Evolutionary conservation across 2,113 vertebrate genomes (phyloP), one percentile per base, ranked within the genome.

Genomic region (Notiomystis cincta): DNA sequence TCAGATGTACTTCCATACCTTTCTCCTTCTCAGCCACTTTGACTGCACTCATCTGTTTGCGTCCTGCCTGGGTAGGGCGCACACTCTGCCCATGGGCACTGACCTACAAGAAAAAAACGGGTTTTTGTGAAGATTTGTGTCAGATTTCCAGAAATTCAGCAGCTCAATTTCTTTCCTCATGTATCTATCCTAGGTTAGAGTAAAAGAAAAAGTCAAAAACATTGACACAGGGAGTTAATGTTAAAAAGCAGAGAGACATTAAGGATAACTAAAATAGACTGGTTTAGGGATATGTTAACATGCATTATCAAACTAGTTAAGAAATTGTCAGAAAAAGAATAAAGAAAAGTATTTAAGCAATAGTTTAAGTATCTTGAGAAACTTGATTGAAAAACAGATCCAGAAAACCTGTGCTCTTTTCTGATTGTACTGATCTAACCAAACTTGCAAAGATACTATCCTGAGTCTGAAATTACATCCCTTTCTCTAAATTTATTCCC

Each of bases 11-110:
- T 80, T 75, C 56, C 96, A 71, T 96, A 98, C 98, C 98, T 98
- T 97, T 98, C 50, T 95, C 96, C 80, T 97, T 98, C 35, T 94
- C 93, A 72, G 75, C n/a, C 4, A 15, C 45, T 91, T 97, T 98
- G 56, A 76, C 94, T 58, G 89, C 30, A 28, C 83, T 82, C 66
- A 18, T 83, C 69, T 96, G 97, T 79, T 96, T 98, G n/a, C 54
- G 71, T 72, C 72, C 95, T 62, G 82, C 70, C 65, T 65, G 93
- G 2, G 58, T 3, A 28, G 93, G 28, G 60, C 0, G 44, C 31
- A 20, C 3, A 0, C 48, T 58, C 33, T 11, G 91, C 8, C 60
- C 54, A 0, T 51, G 96, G 88, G 81, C 82, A 38, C 7, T 10
- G 23, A 87, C 73, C 97, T 97, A 33, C 13, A 28, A 67, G 38